A percentile compares a stretch with the other conserved stretches of the same genome.
phyloP scores from a whole-genome alignment of 1,140 invertebrate genomes.

The honey bee (Apis mellifera) region DNA sequence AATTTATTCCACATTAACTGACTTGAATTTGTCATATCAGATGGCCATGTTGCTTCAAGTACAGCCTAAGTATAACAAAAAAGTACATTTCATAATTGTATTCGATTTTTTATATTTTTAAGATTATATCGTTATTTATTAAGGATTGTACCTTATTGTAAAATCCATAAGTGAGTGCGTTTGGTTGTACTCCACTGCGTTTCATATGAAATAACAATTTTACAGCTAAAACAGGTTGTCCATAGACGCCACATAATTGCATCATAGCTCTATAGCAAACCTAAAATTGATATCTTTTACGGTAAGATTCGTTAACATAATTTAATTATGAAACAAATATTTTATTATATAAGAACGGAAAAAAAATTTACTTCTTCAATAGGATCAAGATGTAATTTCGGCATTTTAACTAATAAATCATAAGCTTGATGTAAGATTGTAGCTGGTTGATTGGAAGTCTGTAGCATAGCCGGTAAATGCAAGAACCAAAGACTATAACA shows the following conservation, averaged over 20 bases:
- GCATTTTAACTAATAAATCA: conserved; percentile 92
- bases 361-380: conserved; percentile 90
- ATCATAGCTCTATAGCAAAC: conserved; percentile 99
- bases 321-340: background rate
- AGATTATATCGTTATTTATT: background rate
- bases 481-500: conserved; percentile 99
- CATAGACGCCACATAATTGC: conserved; percentile 98
- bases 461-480: conserved; percentile 86
- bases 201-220: conserved; percentile 98
- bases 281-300: conserved; percentile 77
- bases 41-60: conserved; percentile 96
- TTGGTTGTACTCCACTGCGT: conserved; percentile 95
- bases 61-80: conserved; percentile 84
- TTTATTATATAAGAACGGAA: conserved; percentile 30
- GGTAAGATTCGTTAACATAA: conserved; percentile 27
- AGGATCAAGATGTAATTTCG: conserved; percentile 87
- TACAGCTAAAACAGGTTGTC: conserved; percentile 96
- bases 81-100: conserved; percentile 4
- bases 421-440: conserved; percentile 92
- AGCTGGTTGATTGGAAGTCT: conserved; percentile 84
- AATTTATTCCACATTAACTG: conserved; percentile 96
- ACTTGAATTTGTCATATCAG: conserved; percentile 90
- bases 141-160: conserved; percentile 76
- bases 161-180: conserved; percentile 98
- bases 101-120: conserved; percentile 9